Conservation (phyloP, 2,888 invertebrate species). For the Sycophila texana region DNA sequence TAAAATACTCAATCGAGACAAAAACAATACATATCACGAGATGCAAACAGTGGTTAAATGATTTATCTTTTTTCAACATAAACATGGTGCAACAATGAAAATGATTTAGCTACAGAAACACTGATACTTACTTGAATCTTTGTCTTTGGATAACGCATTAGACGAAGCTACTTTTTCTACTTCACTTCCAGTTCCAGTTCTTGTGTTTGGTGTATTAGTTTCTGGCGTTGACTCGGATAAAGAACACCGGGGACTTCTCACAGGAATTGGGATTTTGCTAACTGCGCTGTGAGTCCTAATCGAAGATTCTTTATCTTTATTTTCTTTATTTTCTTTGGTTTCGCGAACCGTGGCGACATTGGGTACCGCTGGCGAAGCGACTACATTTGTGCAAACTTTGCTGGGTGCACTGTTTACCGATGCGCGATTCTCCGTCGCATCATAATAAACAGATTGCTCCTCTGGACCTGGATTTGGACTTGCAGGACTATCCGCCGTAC, state of each 20-base stretch:
- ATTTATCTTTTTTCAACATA: conserved; percentile 3
- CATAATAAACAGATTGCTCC: conserved; percentile 87
- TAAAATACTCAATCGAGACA: conserved; percentile 2
- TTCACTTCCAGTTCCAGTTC: conserved; percentile 67
- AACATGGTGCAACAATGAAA: conserved; percentile 35
- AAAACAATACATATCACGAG: conserved; percentile 17
- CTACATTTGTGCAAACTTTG: conserved; percentile 63
- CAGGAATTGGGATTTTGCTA: conserved; percentile 83
- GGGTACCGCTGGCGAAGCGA: conserved; percentile 62
- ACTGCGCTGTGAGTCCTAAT: conserved; percentile 74
- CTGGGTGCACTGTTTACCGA: conserved; percentile 62
- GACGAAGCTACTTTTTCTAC: conserved; percentile 65
- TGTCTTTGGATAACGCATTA: conserved; percentile 65
- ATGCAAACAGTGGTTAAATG: conserved; percentile 23
- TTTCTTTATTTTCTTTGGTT: conserved; percentile 67
- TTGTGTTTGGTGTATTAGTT: conserved; percentile 67
- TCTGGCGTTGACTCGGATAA: conserved; percentile 71
- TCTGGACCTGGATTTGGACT: conserved; percentile 81
- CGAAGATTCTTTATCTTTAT: conserved; percentile 64
- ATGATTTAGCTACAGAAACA: conserved; percentile 35
- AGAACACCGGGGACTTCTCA: conserved; percentile 74
- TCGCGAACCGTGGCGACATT: conserved; percentile 65
- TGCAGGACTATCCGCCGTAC: conserved; percentile 71
- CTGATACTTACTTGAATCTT: conserved; percentile 69
- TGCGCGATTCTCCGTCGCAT: conserved; percentile 81